Conservation (phyloP, 2,797 vertebrate species). For the Eospalax fontanierii region DNA sequence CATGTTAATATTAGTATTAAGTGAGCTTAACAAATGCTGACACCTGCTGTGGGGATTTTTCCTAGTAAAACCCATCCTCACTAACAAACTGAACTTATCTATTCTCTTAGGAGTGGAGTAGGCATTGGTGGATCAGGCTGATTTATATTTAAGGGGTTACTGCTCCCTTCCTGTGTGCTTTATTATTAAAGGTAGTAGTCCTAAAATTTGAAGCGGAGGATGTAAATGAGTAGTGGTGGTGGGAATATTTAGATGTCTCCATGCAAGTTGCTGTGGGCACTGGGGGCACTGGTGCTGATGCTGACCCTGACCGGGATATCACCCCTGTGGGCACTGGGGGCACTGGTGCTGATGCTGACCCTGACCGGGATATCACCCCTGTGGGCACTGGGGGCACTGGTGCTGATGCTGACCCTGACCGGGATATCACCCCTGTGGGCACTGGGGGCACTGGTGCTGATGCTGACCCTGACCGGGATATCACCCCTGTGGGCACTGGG, state of each 20-base stretch:
- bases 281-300: background rate
- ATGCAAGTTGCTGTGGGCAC: background rate
- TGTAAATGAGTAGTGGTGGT: background rate
- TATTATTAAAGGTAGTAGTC: background rate
- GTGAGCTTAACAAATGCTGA: conserved; percentile 7
- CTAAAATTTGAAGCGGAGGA: background rate
- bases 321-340: too few relatives aligned
- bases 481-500: too few relatives aligned
- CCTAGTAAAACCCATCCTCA: background rate
- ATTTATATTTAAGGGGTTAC: background rate
- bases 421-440: background rate
- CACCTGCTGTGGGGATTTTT: background rate
- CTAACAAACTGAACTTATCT: background rate
- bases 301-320: background rate
- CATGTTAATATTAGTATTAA: background rate
- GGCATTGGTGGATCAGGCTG: background rate
- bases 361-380: background rate
- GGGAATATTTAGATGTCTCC: background rate
- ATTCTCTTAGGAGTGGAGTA: background rate
- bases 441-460: background rate
- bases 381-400: too few relatives aligned
- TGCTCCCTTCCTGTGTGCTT: background rate
- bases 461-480: background rate
- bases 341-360: background rate
- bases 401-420: background rate